Conservation (phyloP, 2,888 invertebrate genomes). For the Trisateles emortualis region DNA sequence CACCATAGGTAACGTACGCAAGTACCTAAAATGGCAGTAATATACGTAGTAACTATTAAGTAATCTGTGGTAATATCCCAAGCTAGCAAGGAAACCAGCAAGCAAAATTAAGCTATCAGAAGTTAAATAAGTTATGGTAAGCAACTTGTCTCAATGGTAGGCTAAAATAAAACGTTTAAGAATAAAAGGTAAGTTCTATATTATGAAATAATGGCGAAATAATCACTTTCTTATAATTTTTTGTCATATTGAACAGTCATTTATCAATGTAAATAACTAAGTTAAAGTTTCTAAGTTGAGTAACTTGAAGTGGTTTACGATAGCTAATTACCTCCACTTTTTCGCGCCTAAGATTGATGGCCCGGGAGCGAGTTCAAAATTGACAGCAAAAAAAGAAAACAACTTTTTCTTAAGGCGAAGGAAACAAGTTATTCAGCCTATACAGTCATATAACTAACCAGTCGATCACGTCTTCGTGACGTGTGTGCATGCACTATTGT, state of each 20-base stretch:
- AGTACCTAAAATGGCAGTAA: too few species aligned
- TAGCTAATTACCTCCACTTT: conserved; percentile 22
- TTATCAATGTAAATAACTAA: not conserved
- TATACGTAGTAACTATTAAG: too few species aligned
- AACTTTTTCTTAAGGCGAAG: conserved; percentile 16
- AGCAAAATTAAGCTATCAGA: too few species aligned
- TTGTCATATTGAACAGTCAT: not conserved
- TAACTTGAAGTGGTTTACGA: conserved; percentile 6
- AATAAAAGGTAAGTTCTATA: too few species aligned
- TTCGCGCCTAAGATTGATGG: conserved; percentile 30
- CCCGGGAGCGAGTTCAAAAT: conserved; percentile 20
- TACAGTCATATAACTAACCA: conserved; percentile 18
- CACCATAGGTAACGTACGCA: too few species aligned
- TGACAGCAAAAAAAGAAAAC: conserved; percentile 6
- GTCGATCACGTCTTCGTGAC: conserved; percentile 40
- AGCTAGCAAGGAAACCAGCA: too few species aligned
- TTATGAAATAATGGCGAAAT: too few species aligned
- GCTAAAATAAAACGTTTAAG: too few species aligned
- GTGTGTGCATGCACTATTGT: conserved; percentile 42
- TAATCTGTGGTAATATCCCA: too few species aligned
- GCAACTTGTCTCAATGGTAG: too few species aligned
- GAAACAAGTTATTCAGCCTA: conserved; percentile 12
- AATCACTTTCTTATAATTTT: too few species aligned
- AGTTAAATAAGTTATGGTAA: too few species aligned
- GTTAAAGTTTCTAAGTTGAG: not conserved